Evolutionary conservation across 1,140 invertebrate species (phyloP).

Genomic region (Popillia japonica): DNA sequence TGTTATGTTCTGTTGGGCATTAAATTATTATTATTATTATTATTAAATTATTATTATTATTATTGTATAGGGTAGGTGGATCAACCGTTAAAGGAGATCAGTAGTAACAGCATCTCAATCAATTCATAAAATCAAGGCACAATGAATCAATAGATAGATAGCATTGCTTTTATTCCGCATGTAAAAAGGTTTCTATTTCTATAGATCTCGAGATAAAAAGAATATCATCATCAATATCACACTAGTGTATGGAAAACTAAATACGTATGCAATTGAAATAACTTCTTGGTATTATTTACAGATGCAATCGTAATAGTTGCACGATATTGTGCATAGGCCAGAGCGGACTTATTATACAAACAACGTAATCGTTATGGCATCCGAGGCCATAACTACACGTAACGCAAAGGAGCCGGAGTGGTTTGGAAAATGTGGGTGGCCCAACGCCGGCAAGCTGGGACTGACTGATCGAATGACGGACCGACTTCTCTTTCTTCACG

Average conservation of each 20-base stretch:
- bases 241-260: background rate
- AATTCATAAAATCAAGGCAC: too few species aligned
- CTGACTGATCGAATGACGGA: slow-evolving; percentile 25
- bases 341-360: slow-evolving; percentile 1
- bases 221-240: too few species aligned
- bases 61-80: too few species aligned
- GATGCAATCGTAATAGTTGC: slow-evolving; percentile 27
- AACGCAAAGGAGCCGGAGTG: slow-evolving; percentile 38
- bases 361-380: slow-evolving; percentile 29
- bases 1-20: too few species aligned
- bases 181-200: too few species aligned
- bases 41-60: too few species aligned
- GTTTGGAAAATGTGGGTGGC: slow-evolving; percentile 44
- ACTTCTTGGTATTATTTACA: slow-evolving; percentile 24
- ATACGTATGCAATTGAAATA: background rate
- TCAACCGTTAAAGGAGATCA: too few species aligned
- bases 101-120: too few species aligned
- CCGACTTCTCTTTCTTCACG: slow-evolving; percentile 7
- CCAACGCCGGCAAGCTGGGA: slow-evolving; percentile 28
- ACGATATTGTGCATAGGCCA: slow-evolving; percentile 13
- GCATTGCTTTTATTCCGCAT: too few species aligned
- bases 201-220: too few species aligned
- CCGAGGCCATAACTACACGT: slow-evolving; percentile 40
- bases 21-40: too few species aligned
- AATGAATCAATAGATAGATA: too few species aligned